A percentile compares a stretch with the other conserved stretches of the same genome.
These are phyloP conservation scores for Siphonodentalium dalli DNA, from an alignment of 2,888 invertebrate genomes.

Conservation along the genomic window DNA sequence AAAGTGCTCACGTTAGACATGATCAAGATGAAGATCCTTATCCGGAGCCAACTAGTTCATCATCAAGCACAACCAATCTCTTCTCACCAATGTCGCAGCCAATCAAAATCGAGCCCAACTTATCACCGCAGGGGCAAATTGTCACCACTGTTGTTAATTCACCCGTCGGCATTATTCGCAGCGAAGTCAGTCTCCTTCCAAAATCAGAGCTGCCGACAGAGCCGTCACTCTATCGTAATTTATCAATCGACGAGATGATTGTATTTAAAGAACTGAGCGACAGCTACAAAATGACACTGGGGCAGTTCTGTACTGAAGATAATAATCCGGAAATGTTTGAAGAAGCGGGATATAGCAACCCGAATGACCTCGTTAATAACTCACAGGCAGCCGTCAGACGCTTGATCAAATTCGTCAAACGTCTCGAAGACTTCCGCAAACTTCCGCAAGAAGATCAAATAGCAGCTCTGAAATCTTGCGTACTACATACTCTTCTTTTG, in stretches of 20 bases:
- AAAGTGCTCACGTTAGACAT: background rate
- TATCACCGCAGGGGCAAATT: background rate
- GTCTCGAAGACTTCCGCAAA: constrained; percentile 80
- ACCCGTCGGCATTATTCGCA: background rate
- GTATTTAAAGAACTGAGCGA: constrained; percentile 37
- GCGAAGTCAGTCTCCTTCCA: constrained; percentile 22
- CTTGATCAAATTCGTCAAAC: constrained; percentile 72
- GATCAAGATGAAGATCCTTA: constrained; percentile 33
- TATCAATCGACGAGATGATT: constrained; percentile 33
- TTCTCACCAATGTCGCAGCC: too few species aligned
- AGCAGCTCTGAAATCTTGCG: constrained; percentile 79
- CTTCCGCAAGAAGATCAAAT: constrained; percentile 96
- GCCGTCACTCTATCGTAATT: constrained; percentile 33
- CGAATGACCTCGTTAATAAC: constrained; percentile 73
- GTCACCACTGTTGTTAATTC: background rate
- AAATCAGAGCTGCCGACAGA: constrained; percentile 33
- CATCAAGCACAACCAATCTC: too few species aligned
- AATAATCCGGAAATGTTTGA: constrained; percentile 26
- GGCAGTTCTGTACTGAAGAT: constrained; percentile 28
- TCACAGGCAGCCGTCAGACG: constrained; percentile 88
- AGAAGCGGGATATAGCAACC: constrained; percentile 35
- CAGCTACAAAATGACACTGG: constrained; percentile 47
- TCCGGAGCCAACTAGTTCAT: too few species aligned
- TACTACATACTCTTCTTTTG: constrained; percentile 74
- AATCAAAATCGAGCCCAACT: background rate